Percentiles rank a stretch among this genome's conserved stretches.
Conservation (phyloP, 2,113 vertebrate genomes). For the Mirza zaza region DNA sequence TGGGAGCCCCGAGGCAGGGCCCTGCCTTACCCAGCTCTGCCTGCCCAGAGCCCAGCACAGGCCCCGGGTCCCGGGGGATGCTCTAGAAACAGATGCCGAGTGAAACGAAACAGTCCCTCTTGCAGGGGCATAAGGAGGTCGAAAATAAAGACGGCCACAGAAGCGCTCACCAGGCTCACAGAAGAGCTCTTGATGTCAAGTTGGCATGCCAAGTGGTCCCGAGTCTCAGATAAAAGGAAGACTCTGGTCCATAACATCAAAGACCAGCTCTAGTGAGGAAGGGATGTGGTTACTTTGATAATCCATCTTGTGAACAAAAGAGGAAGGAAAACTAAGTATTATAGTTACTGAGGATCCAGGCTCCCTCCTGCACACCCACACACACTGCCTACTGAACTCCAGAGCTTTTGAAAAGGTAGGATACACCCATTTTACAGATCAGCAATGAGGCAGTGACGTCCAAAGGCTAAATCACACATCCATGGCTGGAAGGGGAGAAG, state of each 20-base stretch:
- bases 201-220: background rate
- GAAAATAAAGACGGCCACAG: background rate
- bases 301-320: background rate
- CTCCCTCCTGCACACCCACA: background rate
- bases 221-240: background rate
- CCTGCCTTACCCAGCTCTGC: background rate
- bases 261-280: background rate
- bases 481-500: background rate
- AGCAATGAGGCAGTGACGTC: background rate
- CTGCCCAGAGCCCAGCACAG: background rate
- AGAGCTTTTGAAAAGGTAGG: background rate
- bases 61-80: no score
- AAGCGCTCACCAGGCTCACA: background rate
- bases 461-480: background rate
- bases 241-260: slow-evolving; percentile 9
- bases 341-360: background rate
- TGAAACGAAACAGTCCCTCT: background rate
- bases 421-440: background rate
- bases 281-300: background rate
- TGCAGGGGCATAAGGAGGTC: background rate
- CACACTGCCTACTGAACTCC: background rate
- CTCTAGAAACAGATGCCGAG: background rate
- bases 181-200: background rate
- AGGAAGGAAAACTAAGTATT: background rate
- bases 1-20: background rate